Evolutionary conservation across 2,888 invertebrate genomes (phyloP), one percentile per base, ranked within the genome.

Genomic region (Deilephila porcellus): DNA sequence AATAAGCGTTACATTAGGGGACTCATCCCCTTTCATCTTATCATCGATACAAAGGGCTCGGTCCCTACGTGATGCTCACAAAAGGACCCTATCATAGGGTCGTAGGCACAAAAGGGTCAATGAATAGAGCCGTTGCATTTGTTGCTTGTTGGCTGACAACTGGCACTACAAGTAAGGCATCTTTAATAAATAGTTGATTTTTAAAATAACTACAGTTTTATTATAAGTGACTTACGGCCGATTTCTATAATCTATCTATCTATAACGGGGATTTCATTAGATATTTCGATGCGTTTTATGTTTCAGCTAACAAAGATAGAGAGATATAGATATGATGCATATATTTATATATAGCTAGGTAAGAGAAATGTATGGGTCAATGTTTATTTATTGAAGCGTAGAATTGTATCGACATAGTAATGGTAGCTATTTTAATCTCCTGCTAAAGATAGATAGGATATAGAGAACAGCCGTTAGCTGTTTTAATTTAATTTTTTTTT

Each of bases 31-130:
- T 67, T 32, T 17, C 60, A 67, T 60, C 74, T 76, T 64, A 79
- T 90, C 89, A 89, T 91, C 83, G 76, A 67, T 73, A 77, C 74
- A 83, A 88, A 88, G 88, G 88, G 84, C 80, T 87, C 84, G 85
- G 19, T 86, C 87, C 83, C 82, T 85, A 91, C 93, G 93, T 93
- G 93, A 89, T 85, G 76, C 79, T 75, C 74, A 93, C 92, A 93
- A 93, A 45, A 92, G 91, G 93, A 90, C 56, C 19, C 52, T 60
- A 52, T 60, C 62, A 60, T 72, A 62, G 72, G 74, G 72, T 67
- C 59, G 53, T 63, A 60, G 20, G 20, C 0, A 67, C 56, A 73
- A 73, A 72, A 32, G 73, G 32, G 17, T 19, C 56, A 71, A 19
- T 29, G 70, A 89, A 85, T 88, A 85, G 83, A 81, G 74, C 83